phyloP scores from a whole-genome alignment of 2,113 vertebrate species.

The Periophthalmus modestus region DNA sequence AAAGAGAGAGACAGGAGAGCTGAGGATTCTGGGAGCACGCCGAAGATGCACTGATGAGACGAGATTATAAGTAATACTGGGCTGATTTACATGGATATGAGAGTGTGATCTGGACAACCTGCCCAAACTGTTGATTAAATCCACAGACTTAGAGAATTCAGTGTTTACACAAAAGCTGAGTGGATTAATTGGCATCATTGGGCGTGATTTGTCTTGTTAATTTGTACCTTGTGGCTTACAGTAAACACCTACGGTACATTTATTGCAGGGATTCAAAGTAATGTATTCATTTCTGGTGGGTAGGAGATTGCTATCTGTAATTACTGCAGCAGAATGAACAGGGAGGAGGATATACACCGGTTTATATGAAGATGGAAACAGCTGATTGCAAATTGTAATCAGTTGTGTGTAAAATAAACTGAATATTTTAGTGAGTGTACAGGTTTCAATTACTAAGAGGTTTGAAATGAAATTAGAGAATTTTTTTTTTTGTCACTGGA shows the following conservation, averaged over 20 bases:
- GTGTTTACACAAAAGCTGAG: slow-evolving; percentile 21
- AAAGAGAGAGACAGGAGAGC: neutral
- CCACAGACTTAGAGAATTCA: slow-evolving; percentile 28
- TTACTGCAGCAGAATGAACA: slow-evolving; percentile 3
- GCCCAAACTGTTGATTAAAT: slow-evolving; percentile 29
- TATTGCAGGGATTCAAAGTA: slow-evolving; percentile 15
- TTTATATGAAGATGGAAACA: slow-evolving; percentile 18
- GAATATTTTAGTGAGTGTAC: slow-evolving; percentile 15
- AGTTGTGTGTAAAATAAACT: slow-evolving; percentile 21
- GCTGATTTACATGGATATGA: slow-evolving; percentile 55
- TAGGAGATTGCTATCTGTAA: slow-evolving; percentile 31
- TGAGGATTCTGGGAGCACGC: neutral
- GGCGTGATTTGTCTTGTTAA: slow-evolving; percentile 40
- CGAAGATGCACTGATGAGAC: slow-evolving; percentile 21
- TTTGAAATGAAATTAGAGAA: too few species aligned
- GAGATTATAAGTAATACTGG: slow-evolving; percentile 33
- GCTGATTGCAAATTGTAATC: slow-evolving; percentile 10
- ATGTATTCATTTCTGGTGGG: slow-evolving; percentile 24
- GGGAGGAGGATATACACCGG: slow-evolving; percentile 10
- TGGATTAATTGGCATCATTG: slow-evolving; percentile 41
- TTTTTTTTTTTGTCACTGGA: too few species aligned
- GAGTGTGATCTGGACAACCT: slow-evolving; percentile 22
- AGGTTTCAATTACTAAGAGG: slow-evolving; percentile 17
- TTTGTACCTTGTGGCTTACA: slow-evolving; percentile 28
- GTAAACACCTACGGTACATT: slow-evolving; percentile 38